These are phyloP conservation scores for Epiperipatus broadwayi DNA, from an alignment of 2,888 invertebrate species.

Conservation along the genomic window DNA sequence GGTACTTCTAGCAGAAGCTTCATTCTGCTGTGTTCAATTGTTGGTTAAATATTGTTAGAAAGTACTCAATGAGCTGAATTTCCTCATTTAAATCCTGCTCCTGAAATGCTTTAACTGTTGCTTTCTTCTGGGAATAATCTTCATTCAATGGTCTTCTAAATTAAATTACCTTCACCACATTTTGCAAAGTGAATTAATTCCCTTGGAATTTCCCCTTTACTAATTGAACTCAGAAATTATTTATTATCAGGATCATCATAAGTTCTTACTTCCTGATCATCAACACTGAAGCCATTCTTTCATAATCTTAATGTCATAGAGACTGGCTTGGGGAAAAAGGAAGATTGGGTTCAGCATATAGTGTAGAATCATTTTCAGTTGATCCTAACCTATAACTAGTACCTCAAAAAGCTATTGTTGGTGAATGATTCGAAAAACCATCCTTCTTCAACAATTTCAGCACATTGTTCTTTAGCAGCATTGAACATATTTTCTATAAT, in stretches of 20 bases:
- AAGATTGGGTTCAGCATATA: background rate
- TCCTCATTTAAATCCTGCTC: constrained; percentile 64
- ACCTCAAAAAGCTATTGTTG: constrained; percentile 37
- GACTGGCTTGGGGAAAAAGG: constrained; percentile 17
- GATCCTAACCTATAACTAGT: constrained; percentile 51
- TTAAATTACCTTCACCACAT: constrained; percentile 58
- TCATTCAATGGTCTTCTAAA: constrained; percentile 75
- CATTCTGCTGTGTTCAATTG: no score
- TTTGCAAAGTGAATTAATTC: constrained; percentile 46
- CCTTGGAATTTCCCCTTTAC: constrained; percentile 61
- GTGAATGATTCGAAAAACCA: constrained; percentile 19
- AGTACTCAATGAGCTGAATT: no score
- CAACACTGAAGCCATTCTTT: constrained; percentile 85
- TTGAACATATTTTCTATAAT: constrained; percentile 78
- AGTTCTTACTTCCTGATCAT: constrained; percentile 58
- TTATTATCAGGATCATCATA: constrained; percentile 67
- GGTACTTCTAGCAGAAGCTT: no score
- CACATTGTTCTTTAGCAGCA: constrained; percentile 59
- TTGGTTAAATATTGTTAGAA: no score
- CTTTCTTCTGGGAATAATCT: constrained; percentile 43
- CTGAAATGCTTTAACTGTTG: constrained; percentile 42
- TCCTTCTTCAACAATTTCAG: constrained; percentile 38
- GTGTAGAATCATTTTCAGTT: constrained; percentile 39
- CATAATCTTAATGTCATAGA: constrained; percentile 61
- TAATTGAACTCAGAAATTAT: constrained; percentile 66